Evolutionary conservation across 2,797 vertebrate species (phyloP).

Genomic region (Enteromius fasciolatus): DNA sequence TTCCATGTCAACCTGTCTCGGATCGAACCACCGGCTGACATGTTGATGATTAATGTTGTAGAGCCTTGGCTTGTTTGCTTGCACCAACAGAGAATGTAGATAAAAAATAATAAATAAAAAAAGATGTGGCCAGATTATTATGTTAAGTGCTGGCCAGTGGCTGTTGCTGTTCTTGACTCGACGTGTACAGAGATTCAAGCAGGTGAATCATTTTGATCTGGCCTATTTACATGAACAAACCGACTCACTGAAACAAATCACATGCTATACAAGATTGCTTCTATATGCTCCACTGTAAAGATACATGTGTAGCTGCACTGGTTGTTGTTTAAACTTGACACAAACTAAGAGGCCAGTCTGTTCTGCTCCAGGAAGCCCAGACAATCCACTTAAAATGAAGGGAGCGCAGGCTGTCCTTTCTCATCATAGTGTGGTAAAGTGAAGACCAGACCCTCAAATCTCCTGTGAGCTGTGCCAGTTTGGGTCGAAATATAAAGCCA

Average conservation of each 20-base stretch:
- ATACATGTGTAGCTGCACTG: background rate
- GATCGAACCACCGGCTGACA: conserved; percentile 11
- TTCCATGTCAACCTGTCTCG: conserved; percentile 46
- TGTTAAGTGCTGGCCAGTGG: background rate
- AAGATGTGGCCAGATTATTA: conserved; percentile 13
- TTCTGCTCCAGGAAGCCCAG: conserved; percentile 30
- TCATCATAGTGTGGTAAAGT: conserved; percentile 20
- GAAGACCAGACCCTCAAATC: conserved; percentile 13
- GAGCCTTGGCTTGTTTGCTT: conserved; percentile 23
- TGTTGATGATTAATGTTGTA: conserved; percentile 50
- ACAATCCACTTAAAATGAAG: conserved; percentile 31
- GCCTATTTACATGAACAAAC: background rate
- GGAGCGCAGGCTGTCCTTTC: background rate
- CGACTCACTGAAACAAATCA: background rate
- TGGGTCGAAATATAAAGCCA: conserved; percentile 27
- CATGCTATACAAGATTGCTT: background rate
- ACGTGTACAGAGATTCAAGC: background rate
- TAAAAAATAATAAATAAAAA: background rate
- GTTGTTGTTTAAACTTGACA: conserved; percentile 13
- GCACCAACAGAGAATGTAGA: conserved; percentile 20
- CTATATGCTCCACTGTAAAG: background rate
- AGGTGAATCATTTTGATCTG: background rate
- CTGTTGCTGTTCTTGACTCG: background rate
- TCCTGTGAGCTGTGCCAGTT: conserved; percentile 27
- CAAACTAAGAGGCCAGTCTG: conserved; percentile 2